phyloP scores from a whole-genome alignment of 2,888 invertebrate species.

The Timandra comae region DNA sequence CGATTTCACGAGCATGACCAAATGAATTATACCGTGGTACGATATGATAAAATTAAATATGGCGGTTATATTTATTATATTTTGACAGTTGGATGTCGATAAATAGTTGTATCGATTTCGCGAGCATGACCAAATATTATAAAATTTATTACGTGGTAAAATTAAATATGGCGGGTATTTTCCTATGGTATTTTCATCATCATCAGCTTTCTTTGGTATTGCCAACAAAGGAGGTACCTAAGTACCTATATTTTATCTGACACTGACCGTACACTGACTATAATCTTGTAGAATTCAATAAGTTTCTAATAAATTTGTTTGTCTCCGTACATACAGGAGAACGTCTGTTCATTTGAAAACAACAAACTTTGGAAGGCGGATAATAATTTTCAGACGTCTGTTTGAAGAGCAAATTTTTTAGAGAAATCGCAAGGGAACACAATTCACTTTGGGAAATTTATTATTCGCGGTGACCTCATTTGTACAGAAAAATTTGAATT shows the following conservation, averaged over 20 bases:
- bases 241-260: constrained; percentile 1
- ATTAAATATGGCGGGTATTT: too few relatives aligned
- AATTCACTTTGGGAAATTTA: constrained; percentile 13
- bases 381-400: constrained; percentile 9
- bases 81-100: too few relatives aligned
- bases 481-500: constrained; percentile 10
- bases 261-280: neutral
- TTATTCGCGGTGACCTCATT: constrained; percentile 15
- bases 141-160: too few relatives aligned
- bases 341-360: constrained; percentile 5
- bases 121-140: too few relatives aligned
- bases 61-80: too few relatives aligned
- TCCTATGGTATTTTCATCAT: too few relatives aligned
- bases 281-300: constrained; percentile 2
- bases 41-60: too few relatives aligned
- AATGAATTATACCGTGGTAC: too few relatives aligned
- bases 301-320: constrained; percentile 5
- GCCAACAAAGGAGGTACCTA: neutral
- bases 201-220: neutral
- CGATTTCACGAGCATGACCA: too few relatives aligned
- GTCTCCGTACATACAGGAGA: constrained; percentile 2
- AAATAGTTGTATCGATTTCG: too few relatives aligned
- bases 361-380: constrained; percentile 3
- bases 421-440: constrained; percentile 12
- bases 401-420: constrained; percentile 7